Percentiles rank a stretch among this genome's conserved stretches.
Conservation (phyloP, 1,140 invertebrate species). For the Drosophila miranda region DNA sequence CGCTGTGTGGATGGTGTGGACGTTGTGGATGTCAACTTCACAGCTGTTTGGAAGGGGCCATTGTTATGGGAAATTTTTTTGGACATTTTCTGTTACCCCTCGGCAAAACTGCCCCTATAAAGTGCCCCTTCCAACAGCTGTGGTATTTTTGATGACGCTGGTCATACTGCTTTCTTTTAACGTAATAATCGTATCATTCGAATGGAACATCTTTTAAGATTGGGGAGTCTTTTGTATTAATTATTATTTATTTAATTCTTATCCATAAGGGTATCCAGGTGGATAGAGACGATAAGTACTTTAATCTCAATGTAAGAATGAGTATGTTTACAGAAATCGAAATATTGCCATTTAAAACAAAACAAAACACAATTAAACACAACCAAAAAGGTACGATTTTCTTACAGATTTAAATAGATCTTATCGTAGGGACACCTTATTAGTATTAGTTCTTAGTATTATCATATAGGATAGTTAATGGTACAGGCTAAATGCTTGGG, state of each 20-base stretch:
- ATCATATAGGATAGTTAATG: not conserved
- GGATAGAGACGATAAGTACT: not conserved
- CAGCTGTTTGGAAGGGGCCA: conserved; percentile 37
- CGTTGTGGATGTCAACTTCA: not conserved
- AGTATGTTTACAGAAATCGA: not conserved
- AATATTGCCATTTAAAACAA: not conserved
- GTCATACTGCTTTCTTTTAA: too few species aligned
- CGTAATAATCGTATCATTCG: too few species aligned
- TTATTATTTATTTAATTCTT: too few species aligned
- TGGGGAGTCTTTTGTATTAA: too few species aligned
- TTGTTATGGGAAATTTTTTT: conserved; percentile 67
- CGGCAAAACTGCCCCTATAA: too few species aligned
- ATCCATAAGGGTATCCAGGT: too few species aligned
- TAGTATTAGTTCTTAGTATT: conserved; percentile 17
- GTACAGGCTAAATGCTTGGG: conserved; percentile 42
- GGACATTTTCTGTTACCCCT: conserved; percentile 6
- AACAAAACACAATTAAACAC: conserved; percentile 45
- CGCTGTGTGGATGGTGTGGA: conserved; percentile 2
- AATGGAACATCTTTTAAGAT: too few species aligned
- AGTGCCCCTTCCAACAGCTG: too few species aligned
- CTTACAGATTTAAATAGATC: conserved; percentile 3
- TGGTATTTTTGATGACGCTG: too few species aligned
- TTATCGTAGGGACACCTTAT: not conserved
- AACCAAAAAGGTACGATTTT: conserved; percentile 46
- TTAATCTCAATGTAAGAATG: conserved; percentile 12